phyloP scores from a whole-genome alignment of 2,888 invertebrate genomes.

The Eretmocerus hayati region DNA sequence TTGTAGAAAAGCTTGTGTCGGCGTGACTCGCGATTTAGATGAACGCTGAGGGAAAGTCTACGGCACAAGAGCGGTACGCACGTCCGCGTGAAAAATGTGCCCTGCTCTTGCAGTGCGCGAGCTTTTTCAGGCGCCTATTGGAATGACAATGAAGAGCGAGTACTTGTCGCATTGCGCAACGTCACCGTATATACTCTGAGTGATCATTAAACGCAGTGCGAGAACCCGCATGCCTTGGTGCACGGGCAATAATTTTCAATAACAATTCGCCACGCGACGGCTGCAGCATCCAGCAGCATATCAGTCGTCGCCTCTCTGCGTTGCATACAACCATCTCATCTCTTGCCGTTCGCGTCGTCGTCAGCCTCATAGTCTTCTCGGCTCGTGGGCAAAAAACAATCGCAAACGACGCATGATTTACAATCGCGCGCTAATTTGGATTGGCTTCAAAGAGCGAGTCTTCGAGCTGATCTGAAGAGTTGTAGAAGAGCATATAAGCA shows the following conservation, averaged over 20 bases:
- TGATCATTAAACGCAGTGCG: neutral
- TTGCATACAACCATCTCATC: too few species aligned
- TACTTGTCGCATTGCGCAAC: too few species aligned
- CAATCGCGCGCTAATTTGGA: conserved; percentile 12
- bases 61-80: too few species aligned
- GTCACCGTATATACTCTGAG: neutral
- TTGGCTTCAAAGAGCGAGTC: neutral
- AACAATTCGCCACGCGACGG: conserved; percentile 6
- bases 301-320: neutral
- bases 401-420: conserved; percentile 14
- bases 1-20: too few species aligned
- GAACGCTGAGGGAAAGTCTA: too few species aligned
- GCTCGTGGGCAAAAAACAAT: neutral
- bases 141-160: neutral
- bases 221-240: too few species aligned
- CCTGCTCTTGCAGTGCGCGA: too few species aligned
- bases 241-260: conserved; percentile 8
- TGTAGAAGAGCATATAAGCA: neutral
- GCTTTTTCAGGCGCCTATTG: neutral
- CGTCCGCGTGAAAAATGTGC: too few species aligned
- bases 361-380: too few species aligned
- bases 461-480: neutral
- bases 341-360: too few species aligned
- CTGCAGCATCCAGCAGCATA: too few species aligned
- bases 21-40: too few species aligned